Evolutionary conservation across 2,113 vertebrate genomes (phyloP).

Genomic region (Columbina picui): DNA sequence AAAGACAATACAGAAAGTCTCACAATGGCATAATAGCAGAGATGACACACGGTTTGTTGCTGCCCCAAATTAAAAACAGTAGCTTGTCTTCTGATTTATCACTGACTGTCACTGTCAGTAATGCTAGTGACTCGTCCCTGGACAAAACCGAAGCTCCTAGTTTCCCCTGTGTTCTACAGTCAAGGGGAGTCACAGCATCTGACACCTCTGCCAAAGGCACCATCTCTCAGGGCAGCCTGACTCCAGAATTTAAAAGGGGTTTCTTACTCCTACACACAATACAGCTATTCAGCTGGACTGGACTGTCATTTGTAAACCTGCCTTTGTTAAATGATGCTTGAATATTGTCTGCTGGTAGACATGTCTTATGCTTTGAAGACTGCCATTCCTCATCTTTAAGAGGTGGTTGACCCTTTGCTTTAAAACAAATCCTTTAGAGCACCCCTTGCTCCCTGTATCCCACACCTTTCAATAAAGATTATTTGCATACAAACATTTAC

Average conservation of each 20-base stretch:
- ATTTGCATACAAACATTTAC: neutral
- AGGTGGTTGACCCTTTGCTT: neutral
- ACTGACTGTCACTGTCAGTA: neutral
- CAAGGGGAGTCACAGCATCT: neutral
- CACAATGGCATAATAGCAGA: neutral
- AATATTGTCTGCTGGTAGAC: neutral
- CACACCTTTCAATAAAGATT: neutral
- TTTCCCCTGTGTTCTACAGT: neutral
- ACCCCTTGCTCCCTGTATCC: neutral
- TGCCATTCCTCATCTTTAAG: neutral
- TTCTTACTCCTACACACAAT: neutral
- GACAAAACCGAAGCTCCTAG: neutral
- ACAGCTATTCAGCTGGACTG: neutral
- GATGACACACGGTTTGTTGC: neutral
- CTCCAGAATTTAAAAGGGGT: neutral
- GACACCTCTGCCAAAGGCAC: fast-evolving
- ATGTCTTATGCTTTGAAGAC: neutral
- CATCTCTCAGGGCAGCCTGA: fast-evolving
- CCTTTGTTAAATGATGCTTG: neutral
- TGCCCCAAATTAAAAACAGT: neutral
- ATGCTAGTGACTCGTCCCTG: fast-evolving
- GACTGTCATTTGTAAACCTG: neutral
- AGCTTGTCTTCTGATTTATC: neutral
- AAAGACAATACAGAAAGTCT: neutral
- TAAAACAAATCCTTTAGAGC: neutral